A percentile compares a stretch with the other conserved stretches of the same genome.
These are phyloP conservation scores for Acanthurus lineatus DNA, from an alignment of 2,797 vertebrate species.

Conservation along the genomic window DNA sequence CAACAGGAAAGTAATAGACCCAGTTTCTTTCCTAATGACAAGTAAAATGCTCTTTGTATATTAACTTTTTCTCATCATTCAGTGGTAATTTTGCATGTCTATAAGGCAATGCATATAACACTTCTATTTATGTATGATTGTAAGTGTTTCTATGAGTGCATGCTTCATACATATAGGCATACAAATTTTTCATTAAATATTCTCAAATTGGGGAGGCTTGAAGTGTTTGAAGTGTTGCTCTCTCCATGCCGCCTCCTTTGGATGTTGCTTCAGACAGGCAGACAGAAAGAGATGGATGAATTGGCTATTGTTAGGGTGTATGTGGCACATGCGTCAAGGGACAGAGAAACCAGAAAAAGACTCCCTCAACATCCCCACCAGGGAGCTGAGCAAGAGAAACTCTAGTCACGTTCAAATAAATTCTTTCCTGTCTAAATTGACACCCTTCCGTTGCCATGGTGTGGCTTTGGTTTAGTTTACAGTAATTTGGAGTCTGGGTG, in stretches of 20 bases:
- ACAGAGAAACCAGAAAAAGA: constrained; percentile 78
- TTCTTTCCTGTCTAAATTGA: constrained; percentile 83
- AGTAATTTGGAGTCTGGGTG: constrained; percentile 82
- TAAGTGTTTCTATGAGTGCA: not conserved
- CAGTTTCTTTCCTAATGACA: not conserved
- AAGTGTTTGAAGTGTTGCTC: constrained; percentile 43
- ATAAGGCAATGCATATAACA: not conserved
- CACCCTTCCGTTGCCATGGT: constrained; percentile 80
- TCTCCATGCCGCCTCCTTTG: constrained; percentile 26
- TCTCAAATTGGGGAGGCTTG: not conserved
- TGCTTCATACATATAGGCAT: constrained; percentile 6
- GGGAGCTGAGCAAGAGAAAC: constrained; percentile 78
- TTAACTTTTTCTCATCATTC: constrained; percentile 5
- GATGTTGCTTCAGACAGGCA: constrained; percentile 63
- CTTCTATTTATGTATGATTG: not conserved
- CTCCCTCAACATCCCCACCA: constrained; percentile 76
- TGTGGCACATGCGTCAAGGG: constrained; percentile 73
- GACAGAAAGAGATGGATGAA: constrained; percentile 72
- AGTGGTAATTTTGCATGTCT: constrained; percentile 3
- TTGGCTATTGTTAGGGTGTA: constrained; percentile 80
- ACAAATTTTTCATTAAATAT: constrained; percentile 12
- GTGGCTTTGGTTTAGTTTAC: constrained; percentile 79
- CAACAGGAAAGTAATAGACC: not conserved
- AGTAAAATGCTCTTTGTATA: not conserved
- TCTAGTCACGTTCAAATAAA: constrained; percentile 83